A percentile compares a stretch with the other conserved stretches of the same genome.
phyloP scores from a whole-genome alignment of 2,113 vertebrate species.

The Hypocryptadius cinnamomeus region DNA sequence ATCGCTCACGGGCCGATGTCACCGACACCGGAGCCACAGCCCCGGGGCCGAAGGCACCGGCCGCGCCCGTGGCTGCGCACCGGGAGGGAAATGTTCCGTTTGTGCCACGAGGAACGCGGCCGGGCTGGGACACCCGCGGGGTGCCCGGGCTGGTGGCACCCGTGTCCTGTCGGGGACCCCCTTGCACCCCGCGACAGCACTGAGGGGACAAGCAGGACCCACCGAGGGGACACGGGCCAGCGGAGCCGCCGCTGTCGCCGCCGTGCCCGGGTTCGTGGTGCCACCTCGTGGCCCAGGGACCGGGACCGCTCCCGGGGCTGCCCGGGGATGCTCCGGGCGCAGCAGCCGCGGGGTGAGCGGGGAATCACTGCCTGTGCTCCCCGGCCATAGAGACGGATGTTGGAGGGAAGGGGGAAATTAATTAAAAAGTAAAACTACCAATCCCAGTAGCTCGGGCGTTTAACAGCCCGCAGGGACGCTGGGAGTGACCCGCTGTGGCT shows the following conservation, averaged over 20 bases:
- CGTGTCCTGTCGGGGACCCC: not conserved
- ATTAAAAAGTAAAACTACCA: not conserved
- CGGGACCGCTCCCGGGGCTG: not conserved
- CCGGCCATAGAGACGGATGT: accelerated
- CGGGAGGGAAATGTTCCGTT: accelerated
- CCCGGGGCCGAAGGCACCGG: not conserved
- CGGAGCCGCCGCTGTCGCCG: not conserved
- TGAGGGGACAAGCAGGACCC: not conserved
- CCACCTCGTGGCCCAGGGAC: constrained; percentile 2
- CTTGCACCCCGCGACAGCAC: not conserved
- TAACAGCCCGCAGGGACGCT: accelerated
- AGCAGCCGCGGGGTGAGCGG: accelerated
- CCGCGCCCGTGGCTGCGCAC: not conserved
- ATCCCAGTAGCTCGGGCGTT: accelerated
- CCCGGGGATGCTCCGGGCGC: accelerated
- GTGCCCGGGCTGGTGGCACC: accelerated
- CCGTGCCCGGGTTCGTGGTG: not conserved
- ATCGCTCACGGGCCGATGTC: not conserved
- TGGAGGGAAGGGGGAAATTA: accelerated
- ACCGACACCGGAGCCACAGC: not conserved
- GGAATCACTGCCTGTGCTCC: accelerated
- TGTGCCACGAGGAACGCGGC: accelerated
- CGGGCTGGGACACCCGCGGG: not conserved
- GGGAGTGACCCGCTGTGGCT: accelerated
- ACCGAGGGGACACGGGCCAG: not conserved